A percentile compares a stretch with the other conserved stretches of the same genome.
Conservation (phyloP, 2,888 invertebrate species). For the Ligdia adustata region DNA sequence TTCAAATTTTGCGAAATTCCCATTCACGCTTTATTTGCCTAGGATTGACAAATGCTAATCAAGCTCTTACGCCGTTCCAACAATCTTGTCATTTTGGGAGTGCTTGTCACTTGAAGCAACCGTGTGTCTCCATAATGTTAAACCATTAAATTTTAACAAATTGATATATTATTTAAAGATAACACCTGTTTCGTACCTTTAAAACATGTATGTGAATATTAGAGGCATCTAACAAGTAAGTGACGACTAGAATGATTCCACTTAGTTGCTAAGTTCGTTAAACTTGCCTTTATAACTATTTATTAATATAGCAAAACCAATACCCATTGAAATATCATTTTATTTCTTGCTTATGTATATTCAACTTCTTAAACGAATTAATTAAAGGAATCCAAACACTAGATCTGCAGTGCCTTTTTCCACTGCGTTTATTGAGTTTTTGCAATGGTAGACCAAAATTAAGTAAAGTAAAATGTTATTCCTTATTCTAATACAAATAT, state of each 20-base stretch:
- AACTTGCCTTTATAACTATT: conserved; percentile 21
- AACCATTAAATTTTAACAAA: conserved; percentile 36
- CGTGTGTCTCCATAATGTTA: conserved; percentile 1
- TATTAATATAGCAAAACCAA: not conserved
- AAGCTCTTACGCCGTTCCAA: no score
- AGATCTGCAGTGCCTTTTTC: no score
- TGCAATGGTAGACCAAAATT: no score
- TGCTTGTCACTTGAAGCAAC: conserved; percentile 16
- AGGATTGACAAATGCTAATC: no score
- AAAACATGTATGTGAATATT: not conserved
- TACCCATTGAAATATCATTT: no score
- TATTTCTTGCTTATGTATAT: no score
- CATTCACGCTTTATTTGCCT: not conserved
- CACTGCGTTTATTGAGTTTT: no score
- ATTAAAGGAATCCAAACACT: no score
- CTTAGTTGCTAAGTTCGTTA: conserved; percentile 31
- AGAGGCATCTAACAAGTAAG: conserved; percentile 18
- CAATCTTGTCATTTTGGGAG: not conserved
- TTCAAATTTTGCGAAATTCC: not conserved
- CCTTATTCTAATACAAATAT: no score
- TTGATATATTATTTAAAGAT: conserved; percentile 43
- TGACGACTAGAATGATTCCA: conserved; percentile 29
- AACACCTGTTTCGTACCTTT: conserved; percentile 22
- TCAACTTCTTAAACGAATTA: no score
- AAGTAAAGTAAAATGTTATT: no score